These are phyloP conservation scores for Myzus persicae DNA, from an alignment of 1,140 invertebrate species.

Conservation along the genomic window DNA sequence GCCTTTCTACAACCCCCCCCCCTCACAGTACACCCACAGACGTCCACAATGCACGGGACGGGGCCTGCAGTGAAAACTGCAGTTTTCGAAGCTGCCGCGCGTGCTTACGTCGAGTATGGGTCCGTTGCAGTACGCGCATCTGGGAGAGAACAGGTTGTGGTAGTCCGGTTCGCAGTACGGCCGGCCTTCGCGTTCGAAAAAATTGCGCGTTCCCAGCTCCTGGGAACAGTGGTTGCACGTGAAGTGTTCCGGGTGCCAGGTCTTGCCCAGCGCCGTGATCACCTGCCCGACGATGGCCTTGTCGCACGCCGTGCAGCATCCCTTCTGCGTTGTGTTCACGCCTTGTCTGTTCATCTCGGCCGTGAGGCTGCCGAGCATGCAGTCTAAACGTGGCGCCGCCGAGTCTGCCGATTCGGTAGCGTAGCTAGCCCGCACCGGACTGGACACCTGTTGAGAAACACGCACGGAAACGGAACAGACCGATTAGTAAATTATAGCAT, in stretches of 20 bases:
- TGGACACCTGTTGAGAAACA: constrained; percentile 28
- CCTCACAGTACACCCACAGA: not conserved
- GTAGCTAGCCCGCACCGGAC: constrained; percentile 23
- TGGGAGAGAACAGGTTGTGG: constrained; percentile 96
- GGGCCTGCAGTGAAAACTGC: too few species aligned
- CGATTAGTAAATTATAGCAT: not conserved
- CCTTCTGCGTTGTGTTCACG: constrained; percentile 96
- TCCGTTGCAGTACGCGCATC: constrained; percentile 98
- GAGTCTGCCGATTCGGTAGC: constrained; percentile 62
- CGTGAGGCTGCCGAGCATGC: constrained; percentile 91
- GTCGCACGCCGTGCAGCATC: constrained; percentile 96
- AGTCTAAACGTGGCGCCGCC: constrained; percentile 78
- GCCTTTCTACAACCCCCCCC: not conserved
- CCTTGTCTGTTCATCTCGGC: constrained; percentile 97
- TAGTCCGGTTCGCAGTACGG: constrained; percentile 99
- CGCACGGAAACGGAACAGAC: not conserved
- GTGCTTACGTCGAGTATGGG: constrained; percentile 92
- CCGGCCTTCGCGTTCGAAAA: constrained; percentile 95
- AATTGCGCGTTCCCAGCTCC: constrained; percentile 95
- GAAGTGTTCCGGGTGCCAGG: constrained; percentile 99
- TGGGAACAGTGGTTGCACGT: constrained; percentile 96
- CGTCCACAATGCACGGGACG: not conserved
- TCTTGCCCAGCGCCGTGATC: constrained; percentile 95
- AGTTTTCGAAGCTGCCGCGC: not conserved
- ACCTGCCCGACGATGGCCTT: constrained; percentile 98